phyloP scores from a whole-genome alignment of 2,797 vertebrate genomes.

The Parotocinclus haroldoi region DNA sequence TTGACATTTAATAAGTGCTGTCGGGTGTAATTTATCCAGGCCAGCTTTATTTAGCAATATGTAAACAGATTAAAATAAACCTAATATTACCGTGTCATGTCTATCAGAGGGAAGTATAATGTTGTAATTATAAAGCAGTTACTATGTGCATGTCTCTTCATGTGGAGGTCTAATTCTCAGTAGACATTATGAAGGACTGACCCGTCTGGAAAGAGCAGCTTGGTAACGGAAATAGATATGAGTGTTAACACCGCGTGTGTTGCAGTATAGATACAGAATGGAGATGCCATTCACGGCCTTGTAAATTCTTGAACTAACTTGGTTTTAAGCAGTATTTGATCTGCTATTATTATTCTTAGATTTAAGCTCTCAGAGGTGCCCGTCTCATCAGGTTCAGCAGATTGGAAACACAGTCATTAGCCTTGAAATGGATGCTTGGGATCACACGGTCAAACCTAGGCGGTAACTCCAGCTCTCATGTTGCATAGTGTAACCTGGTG shows the following conservation, averaged over 20 bases:
- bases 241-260: conserved; percentile 5
- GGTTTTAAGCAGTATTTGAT: neutral
- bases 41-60: too few relatives aligned
- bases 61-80: too few relatives aligned
- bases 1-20: too few relatives aligned
- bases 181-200: conserved; percentile 24
- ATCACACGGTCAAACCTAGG: conserved; percentile 11
- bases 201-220: conserved; percentile 34
- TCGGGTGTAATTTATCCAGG: too few relatives aligned
- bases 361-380: neutral
- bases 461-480: conserved; percentile 2
- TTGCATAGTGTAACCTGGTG: neutral
- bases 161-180: conserved; percentile 9
- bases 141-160: neutral
- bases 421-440: conserved; percentile 8
- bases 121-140: too few relatives aligned
- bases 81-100: too few relatives aligned
- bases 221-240: conserved; percentile 19
- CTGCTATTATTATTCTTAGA: neutral
- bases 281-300: neutral
- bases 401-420: conserved; percentile 4
- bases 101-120: too few relatives aligned
- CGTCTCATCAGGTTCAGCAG: conserved; percentile 2
- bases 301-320: neutral
- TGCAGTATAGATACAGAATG: neutral